These are phyloP conservation scores for Phyllotreta cruciferae DNA, from an alignment of 2,888 invertebrate species.

Conservation along the genomic window DNA sequence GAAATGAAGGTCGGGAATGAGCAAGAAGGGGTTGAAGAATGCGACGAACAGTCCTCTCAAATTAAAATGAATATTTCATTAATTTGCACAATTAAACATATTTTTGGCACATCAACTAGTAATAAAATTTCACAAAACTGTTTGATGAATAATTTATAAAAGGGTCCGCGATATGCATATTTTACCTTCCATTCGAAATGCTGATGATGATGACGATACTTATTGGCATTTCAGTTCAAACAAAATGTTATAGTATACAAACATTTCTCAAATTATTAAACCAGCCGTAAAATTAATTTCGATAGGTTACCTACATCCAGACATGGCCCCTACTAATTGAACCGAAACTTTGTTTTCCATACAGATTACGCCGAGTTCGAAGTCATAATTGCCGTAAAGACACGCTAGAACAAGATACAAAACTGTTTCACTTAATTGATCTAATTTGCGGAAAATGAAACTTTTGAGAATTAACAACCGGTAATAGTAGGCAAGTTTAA, in stretches of 20 bases:
- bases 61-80: not conserved
- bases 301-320: slow-evolving; percentile 27
- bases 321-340: slow-evolving; percentile 33
- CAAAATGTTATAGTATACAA: not conserved
- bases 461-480: slow-evolving; percentile 17
- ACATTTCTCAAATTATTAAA: not conserved
- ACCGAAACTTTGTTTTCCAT: slow-evolving; percentile 39
- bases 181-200: too few relatives aligned
- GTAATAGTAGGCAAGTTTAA: slow-evolving; percentile 5
- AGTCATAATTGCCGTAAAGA: slow-evolving; percentile 41
- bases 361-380: slow-evolving; percentile 38
- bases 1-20: slow-evolving; percentile 10
- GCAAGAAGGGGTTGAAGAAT: slow-evolving; percentile 7
- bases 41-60: slow-evolving; percentile 1
- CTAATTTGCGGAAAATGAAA: slow-evolving; percentile 36
- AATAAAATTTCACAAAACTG: too few relatives aligned
- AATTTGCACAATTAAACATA: too few relatives aligned
- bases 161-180: too few relatives aligned
- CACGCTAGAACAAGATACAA: slow-evolving; percentile 34
- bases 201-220: too few relatives aligned
- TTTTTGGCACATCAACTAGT: too few relatives aligned
- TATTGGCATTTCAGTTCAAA: too few relatives aligned
- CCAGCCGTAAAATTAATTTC: slow-evolving; percentile 28
- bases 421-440: slow-evolving; percentile 34
- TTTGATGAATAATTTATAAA: too few relatives aligned